A percentile compares a stretch with the other conserved stretches of the same genome.
Evolutionary conservation across 2,888 invertebrate genomes (phyloP).

Genomic region (Dynastes hyllus): DNA sequence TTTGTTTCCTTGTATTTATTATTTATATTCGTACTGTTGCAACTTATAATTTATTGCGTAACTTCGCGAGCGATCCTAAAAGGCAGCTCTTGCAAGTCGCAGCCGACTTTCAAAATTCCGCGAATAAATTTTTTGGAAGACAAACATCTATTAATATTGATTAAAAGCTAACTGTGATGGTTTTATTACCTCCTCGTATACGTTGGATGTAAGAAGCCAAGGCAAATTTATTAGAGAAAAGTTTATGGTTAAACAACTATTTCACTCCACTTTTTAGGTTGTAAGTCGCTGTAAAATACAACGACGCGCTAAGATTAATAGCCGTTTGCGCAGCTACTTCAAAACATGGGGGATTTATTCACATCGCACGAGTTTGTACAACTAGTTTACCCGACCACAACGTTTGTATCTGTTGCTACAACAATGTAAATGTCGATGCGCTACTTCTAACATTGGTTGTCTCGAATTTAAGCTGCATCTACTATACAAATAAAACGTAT

Average conservation of each 20-base stretch:
- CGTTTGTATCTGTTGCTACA: not conserved
- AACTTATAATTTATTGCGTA: constrained; percentile 46
- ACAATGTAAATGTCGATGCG: not conserved
- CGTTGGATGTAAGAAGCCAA: not conserved
- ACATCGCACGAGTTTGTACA: not conserved
- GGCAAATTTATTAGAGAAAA: constrained; percentile 11
- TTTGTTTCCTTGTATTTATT: constrained; percentile 37
- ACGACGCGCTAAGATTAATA: no score
- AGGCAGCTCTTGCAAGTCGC: not conserved
- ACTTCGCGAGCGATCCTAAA: constrained; percentile 15
- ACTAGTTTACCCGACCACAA: no score
- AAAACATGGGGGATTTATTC: not conserved
- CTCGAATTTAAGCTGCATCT: no score
- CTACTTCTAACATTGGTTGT: not conserved
- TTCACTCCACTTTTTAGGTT: constrained; percentile 4
- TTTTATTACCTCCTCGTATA: constrained; percentile 12
- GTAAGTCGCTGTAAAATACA: not conserved
- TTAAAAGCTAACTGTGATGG: constrained; percentile 15
- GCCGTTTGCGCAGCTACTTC: not conserved
- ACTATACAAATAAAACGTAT: no score
- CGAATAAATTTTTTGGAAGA: constrained; percentile 19
- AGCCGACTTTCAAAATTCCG: constrained; percentile 3
- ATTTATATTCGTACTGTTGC: constrained; percentile 33
- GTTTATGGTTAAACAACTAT: constrained; percentile 19
- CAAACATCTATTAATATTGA: constrained; percentile 39